Conservation (phyloP, 2,797 vertebrate genomes). For the Scolopax bukidnonensis region DNA sequence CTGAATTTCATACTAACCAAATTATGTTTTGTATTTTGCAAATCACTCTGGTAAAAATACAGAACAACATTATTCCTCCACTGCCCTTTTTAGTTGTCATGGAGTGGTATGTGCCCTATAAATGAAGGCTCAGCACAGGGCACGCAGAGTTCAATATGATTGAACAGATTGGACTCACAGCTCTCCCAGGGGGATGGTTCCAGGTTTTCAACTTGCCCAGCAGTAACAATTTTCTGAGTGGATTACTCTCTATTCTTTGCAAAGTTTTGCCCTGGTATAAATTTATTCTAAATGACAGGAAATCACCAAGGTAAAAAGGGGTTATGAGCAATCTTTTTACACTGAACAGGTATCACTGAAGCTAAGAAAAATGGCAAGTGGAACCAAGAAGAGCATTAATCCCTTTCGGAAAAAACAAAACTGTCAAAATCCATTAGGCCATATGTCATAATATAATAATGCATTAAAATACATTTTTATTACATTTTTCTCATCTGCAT, state of each 20-base stretch:
- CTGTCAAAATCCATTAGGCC: background rate
- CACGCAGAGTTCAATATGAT: fast-evolving
- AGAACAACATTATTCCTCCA: background rate
- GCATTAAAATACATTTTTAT: background rate
- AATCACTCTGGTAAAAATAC: background rate
- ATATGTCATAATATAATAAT: background rate
- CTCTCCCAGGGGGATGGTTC: background rate
- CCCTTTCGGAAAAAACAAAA: background rate
- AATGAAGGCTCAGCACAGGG: background rate
- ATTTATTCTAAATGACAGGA: background rate
- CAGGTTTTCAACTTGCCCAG: background rate
- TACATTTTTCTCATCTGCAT: background rate
- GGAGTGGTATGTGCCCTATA: fast-evolving
- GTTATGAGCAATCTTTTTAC: background rate
- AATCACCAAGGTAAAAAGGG: background rate
- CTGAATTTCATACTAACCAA: background rate
- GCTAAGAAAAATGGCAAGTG: background rate
- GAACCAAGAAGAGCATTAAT: background rate
- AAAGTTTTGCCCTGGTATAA: background rate
- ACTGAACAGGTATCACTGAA: background rate
- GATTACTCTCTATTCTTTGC: background rate
- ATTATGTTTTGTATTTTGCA: background rate
- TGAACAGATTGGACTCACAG: background rate
- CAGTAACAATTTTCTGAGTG: background rate
- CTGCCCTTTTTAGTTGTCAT: background rate